These are phyloP conservation scores for Drosophila hamatofila DNA, from an alignment of 2,888 invertebrate genomes.

Conservation along the genomic window DNA sequence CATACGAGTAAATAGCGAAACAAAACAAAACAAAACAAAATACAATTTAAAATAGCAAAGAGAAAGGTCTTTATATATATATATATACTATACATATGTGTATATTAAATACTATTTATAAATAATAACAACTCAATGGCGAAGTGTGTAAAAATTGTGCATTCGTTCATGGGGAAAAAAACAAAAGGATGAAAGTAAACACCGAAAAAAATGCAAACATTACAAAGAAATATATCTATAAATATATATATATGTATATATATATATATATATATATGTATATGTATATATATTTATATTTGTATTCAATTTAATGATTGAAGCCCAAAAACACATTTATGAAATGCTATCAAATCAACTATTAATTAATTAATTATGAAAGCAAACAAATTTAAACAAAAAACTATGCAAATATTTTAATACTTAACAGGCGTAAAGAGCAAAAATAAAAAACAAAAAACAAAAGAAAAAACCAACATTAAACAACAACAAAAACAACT, in stretches of 20 bases:
- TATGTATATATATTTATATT: conserved; percentile 66
- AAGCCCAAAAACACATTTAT: conserved; percentile 68
- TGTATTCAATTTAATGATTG: conserved; percentile 74
- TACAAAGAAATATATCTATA: conserved; percentile 61
- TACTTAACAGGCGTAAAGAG: conserved; percentile 62
- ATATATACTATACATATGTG: conserved; percentile 69
- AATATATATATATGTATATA: conserved; percentile 53
- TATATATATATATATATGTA: conserved; percentile 60
- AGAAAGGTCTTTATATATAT: conserved; percentile 65
- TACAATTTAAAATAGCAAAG: conserved; percentile 77
- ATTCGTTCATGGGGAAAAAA: conserved; percentile 74
- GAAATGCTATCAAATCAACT: conserved; percentile 70
- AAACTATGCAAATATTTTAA: conserved; percentile 77
- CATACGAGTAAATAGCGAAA: conserved; percentile 41
- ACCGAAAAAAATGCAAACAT: conserved; percentile 81
- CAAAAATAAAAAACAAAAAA: not conserved
- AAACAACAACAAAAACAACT: conserved; percentile 26
- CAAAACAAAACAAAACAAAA: conserved; percentile 42
- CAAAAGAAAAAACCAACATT: conserved; percentile 5
- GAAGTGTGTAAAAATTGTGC: conserved; percentile 81
- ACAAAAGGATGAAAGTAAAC: conserved; percentile 84
- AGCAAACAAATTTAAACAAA: conserved; percentile 53
- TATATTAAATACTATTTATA: conserved; percentile 81
- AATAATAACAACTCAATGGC: conserved; percentile 77
- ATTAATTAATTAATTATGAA: conserved; percentile 67